A percentile compares a stretch with the other conserved stretches of the same genome.
Conservation (phyloP, 30 jellyfish, hydroid and myxozoan species). For the Nemopilema nomurai region DNA sequence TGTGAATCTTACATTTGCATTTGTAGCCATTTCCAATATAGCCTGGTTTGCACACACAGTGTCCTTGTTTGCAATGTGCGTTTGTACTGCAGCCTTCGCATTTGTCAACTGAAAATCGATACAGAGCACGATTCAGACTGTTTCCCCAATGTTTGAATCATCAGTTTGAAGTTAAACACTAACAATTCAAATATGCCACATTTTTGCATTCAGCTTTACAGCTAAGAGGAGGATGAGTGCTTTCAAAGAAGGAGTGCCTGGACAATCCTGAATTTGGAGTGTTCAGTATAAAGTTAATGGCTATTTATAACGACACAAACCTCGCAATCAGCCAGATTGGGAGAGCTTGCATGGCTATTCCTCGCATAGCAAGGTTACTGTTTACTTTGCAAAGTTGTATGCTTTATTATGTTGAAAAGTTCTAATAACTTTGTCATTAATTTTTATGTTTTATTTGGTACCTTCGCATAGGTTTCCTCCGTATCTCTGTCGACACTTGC, state of each 20-base stretch:
- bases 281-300: too few relatives aligned
- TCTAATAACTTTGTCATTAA: too few relatives aligned
- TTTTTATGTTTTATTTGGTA: neutral
- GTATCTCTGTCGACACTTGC: constrained; percentile 76
- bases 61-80: constrained; percentile 83
- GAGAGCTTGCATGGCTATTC: too few relatives aligned
- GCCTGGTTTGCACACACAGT: constrained; percentile 85
- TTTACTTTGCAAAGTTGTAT: too few relatives aligned
- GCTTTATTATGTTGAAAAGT: too few relatives aligned
- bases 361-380: too few relatives aligned
- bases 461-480: constrained; percentile 80
- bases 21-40: constrained; percentile 76
- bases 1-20: constrained; percentile 62
- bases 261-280: too few relatives aligned
- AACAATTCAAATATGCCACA: too few relatives aligned
- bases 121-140: neutral
- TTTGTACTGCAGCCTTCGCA: constrained; percentile 78
- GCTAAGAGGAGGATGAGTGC: too few relatives aligned
- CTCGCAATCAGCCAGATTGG: too few relatives aligned
- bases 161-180: neutral
- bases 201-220: neutral
- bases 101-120: constrained; percentile 57
- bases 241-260: too few relatives aligned
- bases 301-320: too few relatives aligned
- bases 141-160: neutral